Percentiles rank a stretch among this genome's conserved stretches.
Conservation (phyloP, 2,113 vertebrate genomes). For the Prunella fulvescens region DNA sequence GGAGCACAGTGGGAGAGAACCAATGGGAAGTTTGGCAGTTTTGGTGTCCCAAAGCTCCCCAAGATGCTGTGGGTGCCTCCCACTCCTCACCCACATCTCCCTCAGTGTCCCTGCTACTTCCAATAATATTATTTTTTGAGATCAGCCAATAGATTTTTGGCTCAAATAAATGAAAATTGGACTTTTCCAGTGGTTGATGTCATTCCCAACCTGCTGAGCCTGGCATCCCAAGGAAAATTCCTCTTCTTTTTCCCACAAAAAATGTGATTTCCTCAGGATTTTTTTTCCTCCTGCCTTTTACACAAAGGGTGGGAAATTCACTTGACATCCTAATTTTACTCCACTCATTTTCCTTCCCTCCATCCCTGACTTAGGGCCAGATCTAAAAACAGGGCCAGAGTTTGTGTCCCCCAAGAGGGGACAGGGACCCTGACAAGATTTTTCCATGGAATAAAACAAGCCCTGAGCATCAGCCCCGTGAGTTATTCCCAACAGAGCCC, state of each 20-base stretch:
- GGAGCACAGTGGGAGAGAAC: accelerated
- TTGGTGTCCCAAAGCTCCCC: neutral
- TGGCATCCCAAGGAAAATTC: accelerated
- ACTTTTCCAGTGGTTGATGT: neutral
- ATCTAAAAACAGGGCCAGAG: neutral
- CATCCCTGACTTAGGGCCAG: neutral
- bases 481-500: neutral
- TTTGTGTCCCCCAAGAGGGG: neutral
- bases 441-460: neutral
- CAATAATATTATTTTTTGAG: accelerated
- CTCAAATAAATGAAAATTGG: neutral
- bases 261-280: neutral
- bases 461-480: neutral
- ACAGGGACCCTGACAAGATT: neutral
- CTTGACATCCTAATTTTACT: neutral
- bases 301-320: neutral
- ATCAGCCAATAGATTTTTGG: neutral
- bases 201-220: too few relatives aligned
- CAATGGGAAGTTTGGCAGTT: neutral
- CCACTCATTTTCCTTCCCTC: neutral
- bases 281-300: neutral
- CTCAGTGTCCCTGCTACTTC: accelerated
- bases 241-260: neutral
- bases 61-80: accelerated
- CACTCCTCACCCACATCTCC: neutral